These are phyloP conservation scores for Limnodromus scolopaceus DNA, from an alignment of 2,797 vertebrate genomes.

Conservation along the genomic window DNA sequence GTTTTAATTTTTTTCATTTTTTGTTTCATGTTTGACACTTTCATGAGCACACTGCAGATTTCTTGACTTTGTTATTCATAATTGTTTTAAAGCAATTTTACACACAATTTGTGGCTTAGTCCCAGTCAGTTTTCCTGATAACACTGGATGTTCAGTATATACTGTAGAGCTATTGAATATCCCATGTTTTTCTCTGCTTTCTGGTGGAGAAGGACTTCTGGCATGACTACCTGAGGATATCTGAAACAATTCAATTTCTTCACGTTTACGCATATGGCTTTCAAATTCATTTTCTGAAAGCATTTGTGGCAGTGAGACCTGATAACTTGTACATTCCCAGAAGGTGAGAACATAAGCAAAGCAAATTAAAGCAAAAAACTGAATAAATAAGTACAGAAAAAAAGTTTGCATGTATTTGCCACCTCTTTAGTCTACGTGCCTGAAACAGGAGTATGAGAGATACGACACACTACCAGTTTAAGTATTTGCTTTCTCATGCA, in stretches of 20 bases:
- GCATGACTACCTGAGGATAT: not conserved
- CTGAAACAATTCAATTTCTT: not conserved
- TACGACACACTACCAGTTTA: not conserved
- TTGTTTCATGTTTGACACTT: constrained; percentile 28
- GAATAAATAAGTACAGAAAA: not conserved
- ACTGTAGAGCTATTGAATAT: not conserved
- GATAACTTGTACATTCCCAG: constrained; percentile 14
- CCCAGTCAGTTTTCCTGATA: not conserved
- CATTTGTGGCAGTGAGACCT: constrained; percentile 12
- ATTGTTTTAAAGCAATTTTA: constrained; percentile 23
- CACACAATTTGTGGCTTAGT: not conserved
- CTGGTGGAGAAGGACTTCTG: not conserved
- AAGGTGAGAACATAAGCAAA: constrained; percentile 25
- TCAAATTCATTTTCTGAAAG: constrained; percentile 42
- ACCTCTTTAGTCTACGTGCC: not conserved
- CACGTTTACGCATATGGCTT: not conserved
- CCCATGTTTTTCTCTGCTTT: not conserved
- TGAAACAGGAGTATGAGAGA: not conserved
- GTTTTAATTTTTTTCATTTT: not conserved
- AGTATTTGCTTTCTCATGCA: not conserved
- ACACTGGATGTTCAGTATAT: not conserved
- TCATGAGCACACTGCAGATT: constrained; percentile 10
- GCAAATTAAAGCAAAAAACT: not conserved
- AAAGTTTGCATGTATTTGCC: not conserved
- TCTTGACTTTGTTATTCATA: constrained; percentile 12